Evolutionary conservation across 1,140 invertebrate species (phyloP), one percentile per base, ranked within the genome.

Genomic region (Nylanderia fulva): DNA sequence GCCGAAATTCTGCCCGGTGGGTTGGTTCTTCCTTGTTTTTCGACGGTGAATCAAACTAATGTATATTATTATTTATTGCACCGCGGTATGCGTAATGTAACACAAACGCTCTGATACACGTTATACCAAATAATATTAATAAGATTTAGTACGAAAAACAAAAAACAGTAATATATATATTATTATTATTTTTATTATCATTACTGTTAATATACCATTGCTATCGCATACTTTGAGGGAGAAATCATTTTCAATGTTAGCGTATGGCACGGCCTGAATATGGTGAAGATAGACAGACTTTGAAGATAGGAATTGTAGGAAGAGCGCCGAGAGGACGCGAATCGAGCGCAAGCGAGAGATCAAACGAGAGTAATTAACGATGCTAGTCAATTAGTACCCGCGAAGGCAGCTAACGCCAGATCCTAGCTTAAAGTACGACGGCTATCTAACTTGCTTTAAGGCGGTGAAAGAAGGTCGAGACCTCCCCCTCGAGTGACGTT

Each of bases 351-450:
- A 83, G 87, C 74, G 85, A 85, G 87, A 85, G 87, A 85, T 80
- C 76, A 89, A 90, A 90, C 90, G 86, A 91, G 91, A 93, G 93
- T 94, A 93, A 94, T 94, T 93, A 93, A 94, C 92, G 93, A 94
- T 94, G 93, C 94, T 94, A 94, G 94, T 94, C 94, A 94, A 93
- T 94, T 93, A 94, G 90, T 92, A 92, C 86, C 88, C 74, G 61
- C 90, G 77, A 80, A 84, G 85, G 84, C 80, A 87, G 86, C 83
- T 86, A 84, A 80, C 74, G 75, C 77, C 82, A 76, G 84, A 85
- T 85, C 21, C 27, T 85, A 83, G 27, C 84, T 88, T 84, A 86
- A 89, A 69, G 71, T 54, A 84, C 63, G 72, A 42, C 66, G 52
- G 54, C 21, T 48, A 42, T 45, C 27, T 66, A 64, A 58, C 42